phyloP scores from a whole-genome alignment of 2,113 vertebrate species.

The Upupa epops region DNA sequence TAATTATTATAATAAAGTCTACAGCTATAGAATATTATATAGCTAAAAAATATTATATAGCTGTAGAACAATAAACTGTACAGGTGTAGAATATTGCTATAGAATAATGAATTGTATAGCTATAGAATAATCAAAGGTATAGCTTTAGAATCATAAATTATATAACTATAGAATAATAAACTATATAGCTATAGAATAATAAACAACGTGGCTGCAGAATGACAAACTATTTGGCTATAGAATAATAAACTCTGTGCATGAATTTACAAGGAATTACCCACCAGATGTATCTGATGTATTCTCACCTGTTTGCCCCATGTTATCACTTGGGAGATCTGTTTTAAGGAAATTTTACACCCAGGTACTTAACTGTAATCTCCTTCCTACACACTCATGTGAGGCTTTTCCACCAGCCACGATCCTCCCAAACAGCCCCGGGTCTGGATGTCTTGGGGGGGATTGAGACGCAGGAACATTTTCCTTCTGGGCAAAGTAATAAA shows the following conservation, averaged over 20 bases:
- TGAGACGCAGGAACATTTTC: conserved; percentile 80
- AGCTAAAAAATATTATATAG: too few relatives aligned
- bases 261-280: background rate
- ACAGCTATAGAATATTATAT: too few relatives aligned
- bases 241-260: background rate
- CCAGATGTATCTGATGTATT: background rate
- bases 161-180: background rate
- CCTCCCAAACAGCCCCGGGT: conserved; percentile 63
- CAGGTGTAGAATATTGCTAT: background rate
- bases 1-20: too few relatives aligned
- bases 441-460: conserved; percentile 75
- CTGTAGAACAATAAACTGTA: too few relatives aligned
- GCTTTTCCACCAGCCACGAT: conserved; percentile 63
- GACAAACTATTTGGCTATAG: background rate
- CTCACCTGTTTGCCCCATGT: background rate
- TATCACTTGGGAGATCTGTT: background rate
- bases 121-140: background rate
- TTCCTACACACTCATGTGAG: background rate
- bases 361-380: conserved; percentile 47
- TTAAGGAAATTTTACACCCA: conserved; percentile 22
- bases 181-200: background rate
- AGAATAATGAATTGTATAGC: too few relatives aligned
- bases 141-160: too few relatives aligned
- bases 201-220: background rate
- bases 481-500: conserved; percentile 86